A percentile compares a stretch with the other conserved stretches of the same genome.
Conservation (phyloP, 2,113 vertebrate species). For the Alethe diademata region DNA sequence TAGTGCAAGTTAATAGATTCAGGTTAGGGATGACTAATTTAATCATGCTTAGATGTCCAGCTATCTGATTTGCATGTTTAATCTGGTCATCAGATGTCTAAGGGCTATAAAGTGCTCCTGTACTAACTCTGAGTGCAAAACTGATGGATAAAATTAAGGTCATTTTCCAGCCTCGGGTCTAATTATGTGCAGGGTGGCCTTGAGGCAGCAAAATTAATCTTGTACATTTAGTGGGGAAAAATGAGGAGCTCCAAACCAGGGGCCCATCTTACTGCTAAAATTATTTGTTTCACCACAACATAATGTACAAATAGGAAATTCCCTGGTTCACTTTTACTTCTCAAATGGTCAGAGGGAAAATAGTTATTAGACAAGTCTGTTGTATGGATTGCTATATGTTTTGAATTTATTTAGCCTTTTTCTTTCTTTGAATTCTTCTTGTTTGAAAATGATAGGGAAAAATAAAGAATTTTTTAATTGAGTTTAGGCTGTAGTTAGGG, state of each 20-base stretch:
- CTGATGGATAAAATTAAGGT: conserved; percentile 49
- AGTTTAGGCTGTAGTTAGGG: neutral
- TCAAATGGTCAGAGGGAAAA: neutral
- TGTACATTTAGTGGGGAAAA: neutral
- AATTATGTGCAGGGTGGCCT: conserved; percentile 31
- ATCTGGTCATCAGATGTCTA: conserved; percentile 24
- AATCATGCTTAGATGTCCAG: neutral
- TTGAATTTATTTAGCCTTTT: neutral
- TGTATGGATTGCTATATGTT: neutral
- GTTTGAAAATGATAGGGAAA: neutral
- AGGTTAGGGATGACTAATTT: neutral
- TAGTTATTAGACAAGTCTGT: neutral
- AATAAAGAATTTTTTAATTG: neutral
- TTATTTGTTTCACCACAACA: neutral
- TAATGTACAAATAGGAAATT: neutral
- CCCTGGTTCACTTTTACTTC: neutral
- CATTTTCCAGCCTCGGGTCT: conserved; percentile 22
- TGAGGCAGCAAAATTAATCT: conserved; percentile 52
- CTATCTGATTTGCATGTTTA: conserved; percentile 31
- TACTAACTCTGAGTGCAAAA: neutral
- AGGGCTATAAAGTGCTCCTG: neutral
- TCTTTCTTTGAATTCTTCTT: neutral
- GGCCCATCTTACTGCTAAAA: neutral
- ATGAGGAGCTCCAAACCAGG: neutral
- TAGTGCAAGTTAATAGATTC: neutral